phyloP scores from a whole-genome alignment of 2,113 vertebrate genomes.

The Channa maculata region DNA sequence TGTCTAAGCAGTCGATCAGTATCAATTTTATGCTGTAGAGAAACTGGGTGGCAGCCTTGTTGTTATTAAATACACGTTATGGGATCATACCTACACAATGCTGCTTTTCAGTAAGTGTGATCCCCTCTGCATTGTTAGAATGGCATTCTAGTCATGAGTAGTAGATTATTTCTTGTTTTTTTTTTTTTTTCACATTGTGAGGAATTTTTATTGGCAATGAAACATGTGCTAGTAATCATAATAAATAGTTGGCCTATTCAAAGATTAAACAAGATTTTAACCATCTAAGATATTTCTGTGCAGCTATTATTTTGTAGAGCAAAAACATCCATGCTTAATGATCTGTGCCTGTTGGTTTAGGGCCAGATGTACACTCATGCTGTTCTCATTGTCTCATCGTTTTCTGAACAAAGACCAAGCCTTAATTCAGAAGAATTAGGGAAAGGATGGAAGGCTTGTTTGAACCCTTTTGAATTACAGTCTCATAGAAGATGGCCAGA shows the following conservation, averaged over 20 bases:
- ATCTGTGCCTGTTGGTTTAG: slow-evolving; percentile 52
- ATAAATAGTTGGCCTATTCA: not conserved
- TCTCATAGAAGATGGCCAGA: slow-evolving; percentile 11
- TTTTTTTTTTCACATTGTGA: slow-evolving; percentile 49
- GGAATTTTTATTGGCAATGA: slow-evolving; percentile 46
- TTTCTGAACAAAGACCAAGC: slow-evolving; percentile 44
- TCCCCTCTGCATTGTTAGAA: slow-evolving; percentile 42
- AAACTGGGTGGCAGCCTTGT: not conserved
- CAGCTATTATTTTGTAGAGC: slow-evolving; percentile 12
- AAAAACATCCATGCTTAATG: slow-evolving; percentile 49
- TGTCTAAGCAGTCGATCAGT: too few relatives aligned
- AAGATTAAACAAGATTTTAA: slow-evolving; percentile 41
- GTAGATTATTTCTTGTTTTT: slow-evolving; percentile 49
- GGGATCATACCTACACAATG: slow-evolving; percentile 40
- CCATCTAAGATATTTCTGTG: slow-evolving; percentile 18
- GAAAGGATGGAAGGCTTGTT: slow-evolving; percentile 17
- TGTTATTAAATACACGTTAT: slow-evolving; percentile 8
- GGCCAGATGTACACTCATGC: slow-evolving; percentile 50
- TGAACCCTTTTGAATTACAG: slow-evolving; percentile 8
- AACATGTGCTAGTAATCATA: slow-evolving; percentile 43
- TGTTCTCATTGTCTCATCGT: slow-evolving; percentile 61
- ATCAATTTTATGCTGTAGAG: too few relatives aligned
- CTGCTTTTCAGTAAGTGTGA: slow-evolving; percentile 38
- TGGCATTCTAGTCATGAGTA: slow-evolving; percentile 37
- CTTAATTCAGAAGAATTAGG: slow-evolving; percentile 30